Base-by-base conservation (phyloP, 2,113 vertebrate genomes). In the Tachuris rubrigastra region DNA sequence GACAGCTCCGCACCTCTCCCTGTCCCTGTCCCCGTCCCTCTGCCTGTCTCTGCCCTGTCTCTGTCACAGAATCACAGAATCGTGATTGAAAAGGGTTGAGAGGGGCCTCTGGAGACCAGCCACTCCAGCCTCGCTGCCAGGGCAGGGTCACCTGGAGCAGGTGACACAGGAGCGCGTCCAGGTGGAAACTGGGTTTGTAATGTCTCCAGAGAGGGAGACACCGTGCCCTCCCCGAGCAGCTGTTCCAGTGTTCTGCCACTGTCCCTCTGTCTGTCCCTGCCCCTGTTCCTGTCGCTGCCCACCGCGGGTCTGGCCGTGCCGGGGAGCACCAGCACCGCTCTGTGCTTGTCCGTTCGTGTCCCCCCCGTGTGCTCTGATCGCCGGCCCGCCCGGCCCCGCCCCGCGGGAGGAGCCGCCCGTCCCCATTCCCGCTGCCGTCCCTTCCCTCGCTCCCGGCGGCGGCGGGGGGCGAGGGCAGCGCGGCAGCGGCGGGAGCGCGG, bases 301-400 rank as follows among this genome's bases (percentile, higher is more conserved):
- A 28, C 15, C 33, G 27, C 30, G 17, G 27, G 6, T 24, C 33
- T 16, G 5, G 28, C 55, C 22, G 49, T 13, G 71, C 37, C 30
- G 14, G 52, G 31, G 46, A 25, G 16, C 39, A 6, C 14, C 22
- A 5, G 59, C 25, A 37, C 60, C 20, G 8, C 25, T 21, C 4
- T 1, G 6, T 3, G 20, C 1, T 4, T 5, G 28, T 4, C 24
- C 4, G 16, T 4, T 8, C 21, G 13, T 9, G 42, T 23, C 30
- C 13, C 27, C 20, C 28, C 33, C 31, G 30, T 8, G 60, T 13
- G 27, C 9, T 63, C 2, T 8, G 27, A 19, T 49, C 27, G 41
- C 68, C 16, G 55, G 66, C 85, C 73, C 86, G 86, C 93, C 90
- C 60, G 90, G 76, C 42, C 90, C 94, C 91, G 87, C 87, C 94